Percentiles rank a stretch among this genome's conserved stretches.
Evolutionary conservation across 2,113 vertebrate species (phyloP).

Genomic region (Odontesthes bonariensis): DNA sequence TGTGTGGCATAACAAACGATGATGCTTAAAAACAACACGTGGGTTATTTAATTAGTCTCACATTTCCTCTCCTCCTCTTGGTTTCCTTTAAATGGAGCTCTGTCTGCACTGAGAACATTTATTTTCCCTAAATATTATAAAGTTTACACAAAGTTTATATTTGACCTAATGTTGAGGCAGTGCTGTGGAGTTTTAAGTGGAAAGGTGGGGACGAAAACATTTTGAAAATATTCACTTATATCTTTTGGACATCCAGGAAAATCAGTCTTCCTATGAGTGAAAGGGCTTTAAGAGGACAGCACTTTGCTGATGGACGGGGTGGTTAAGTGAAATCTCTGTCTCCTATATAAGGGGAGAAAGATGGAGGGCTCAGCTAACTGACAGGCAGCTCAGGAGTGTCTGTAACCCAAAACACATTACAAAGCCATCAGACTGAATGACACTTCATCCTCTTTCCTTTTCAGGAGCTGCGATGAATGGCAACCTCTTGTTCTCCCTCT

Average conservation of each 20-base stretch:
- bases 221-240: constrained; percentile 35
- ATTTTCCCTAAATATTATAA: constrained; percentile 31
- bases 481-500: constrained; percentile 72
- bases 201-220: constrained; percentile 14
- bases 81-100: not conserved
- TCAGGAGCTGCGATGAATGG: constrained; percentile 64
- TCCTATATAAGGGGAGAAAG: constrained; percentile 59
- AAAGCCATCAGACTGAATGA: constrained; percentile 77
- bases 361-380: constrained; percentile 66
- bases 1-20: constrained; percentile 7
- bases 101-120: constrained; percentile 16
- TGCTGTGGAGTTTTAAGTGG: constrained; percentile 1
- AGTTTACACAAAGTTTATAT: constrained; percentile 26
- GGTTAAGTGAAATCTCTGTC: constrained; percentile 70
- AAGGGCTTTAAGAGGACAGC: constrained; percentile 52
- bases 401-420: constrained; percentile 76
- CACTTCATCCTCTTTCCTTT: constrained; percentile 47
- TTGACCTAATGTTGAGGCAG: constrained; percentile 19
- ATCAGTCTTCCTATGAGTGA: constrained; percentile 38
- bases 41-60: not conserved
- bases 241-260: constrained; percentile 45
- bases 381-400: constrained; percentile 67
- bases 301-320: constrained; percentile 60
- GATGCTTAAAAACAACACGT: not conserved
- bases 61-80: not conserved